Evolutionary conservation across 1,140 invertebrate genomes (phyloP).

Genomic region (Heliconius nattereri): DNA sequence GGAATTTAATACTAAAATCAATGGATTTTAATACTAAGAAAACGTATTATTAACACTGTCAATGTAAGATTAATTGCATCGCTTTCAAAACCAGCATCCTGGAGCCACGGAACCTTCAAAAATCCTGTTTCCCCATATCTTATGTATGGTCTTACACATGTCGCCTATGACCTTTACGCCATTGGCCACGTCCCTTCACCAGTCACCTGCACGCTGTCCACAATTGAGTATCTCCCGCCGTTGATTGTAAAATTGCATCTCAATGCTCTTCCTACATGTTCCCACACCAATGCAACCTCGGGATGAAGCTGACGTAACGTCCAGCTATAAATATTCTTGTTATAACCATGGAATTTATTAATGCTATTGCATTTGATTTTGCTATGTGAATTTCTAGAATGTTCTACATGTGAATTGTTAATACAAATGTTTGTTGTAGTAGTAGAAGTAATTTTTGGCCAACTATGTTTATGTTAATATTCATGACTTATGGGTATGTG

Average conservation of each 20-base stretch:
- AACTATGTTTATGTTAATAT: background rate
- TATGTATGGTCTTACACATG: constrained; percentile 7
- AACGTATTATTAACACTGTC: background rate
- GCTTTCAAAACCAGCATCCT: background rate
- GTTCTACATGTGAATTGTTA: background rate
- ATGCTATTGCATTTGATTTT: background rate
- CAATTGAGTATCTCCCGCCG: constrained; percentile 46
- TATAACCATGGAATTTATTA: constrained; percentile 10
- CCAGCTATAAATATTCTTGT: background rate
- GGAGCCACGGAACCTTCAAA: background rate
- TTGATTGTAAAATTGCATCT: constrained; percentile 51
- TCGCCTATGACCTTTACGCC: constrained; percentile 31
- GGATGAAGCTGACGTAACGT: constrained; percentile 5
- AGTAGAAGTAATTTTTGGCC: background rate
- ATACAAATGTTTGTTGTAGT: background rate
- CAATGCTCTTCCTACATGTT: constrained; percentile 46
- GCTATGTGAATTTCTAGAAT: constrained; percentile 5
- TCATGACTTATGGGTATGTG: too few species aligned
- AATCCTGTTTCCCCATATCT: background rate
- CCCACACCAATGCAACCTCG: constrained; percentile 29
- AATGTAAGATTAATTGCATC: background rate
- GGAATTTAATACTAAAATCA: background rate
- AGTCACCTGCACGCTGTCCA: constrained; percentile 43
- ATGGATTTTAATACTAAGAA: background rate
- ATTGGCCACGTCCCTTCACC: constrained; percentile 47